Evolutionary conservation across 2,113 vertebrate genomes (phyloP).

Genomic region (Poicephalus meyeri): DNA sequence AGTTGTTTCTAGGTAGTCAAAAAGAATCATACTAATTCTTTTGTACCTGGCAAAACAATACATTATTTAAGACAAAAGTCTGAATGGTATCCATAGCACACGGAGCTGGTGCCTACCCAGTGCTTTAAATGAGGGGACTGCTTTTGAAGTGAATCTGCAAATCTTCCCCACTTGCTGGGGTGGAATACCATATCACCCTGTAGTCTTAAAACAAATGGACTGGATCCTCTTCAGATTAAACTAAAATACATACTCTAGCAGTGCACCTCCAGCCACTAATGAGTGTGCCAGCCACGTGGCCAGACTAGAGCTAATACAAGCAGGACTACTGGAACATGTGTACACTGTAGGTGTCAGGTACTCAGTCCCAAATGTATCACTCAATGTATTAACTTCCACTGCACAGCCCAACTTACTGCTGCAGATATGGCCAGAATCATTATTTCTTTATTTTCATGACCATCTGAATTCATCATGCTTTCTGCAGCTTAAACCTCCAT

Average conservation of each 20-base stretch:
- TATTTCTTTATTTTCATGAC: neutral
- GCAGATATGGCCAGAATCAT: neutral
- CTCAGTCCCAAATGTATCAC: neutral
- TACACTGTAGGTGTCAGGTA: neutral
- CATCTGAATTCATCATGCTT: neutral
- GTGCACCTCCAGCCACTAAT: neutral
- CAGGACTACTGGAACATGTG: neutral
- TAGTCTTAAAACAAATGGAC: neutral
- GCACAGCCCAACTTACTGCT: neutral
- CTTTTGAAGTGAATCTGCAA: neutral
- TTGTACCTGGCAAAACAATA: neutral
- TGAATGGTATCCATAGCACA: neutral
- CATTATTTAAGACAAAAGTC: neutral
- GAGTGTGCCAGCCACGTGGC: neutral
- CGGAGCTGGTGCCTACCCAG: neutral
- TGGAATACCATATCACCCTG: neutral
- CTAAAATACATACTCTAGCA: neutral
- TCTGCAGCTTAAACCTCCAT: neutral
- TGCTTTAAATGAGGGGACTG: neutral
- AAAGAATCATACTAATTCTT: neutral
- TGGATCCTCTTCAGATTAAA: neutral
- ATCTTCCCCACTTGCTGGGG: neutral
- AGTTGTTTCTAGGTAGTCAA: neutral
- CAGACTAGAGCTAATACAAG: neutral
- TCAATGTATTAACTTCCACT: neutral